Percentiles rank a stretch among this genome's conserved stretches.
These are phyloP conservation scores for Australoheros facetus DNA, from an alignment of 2,797 vertebrate species.

Conservation along the genomic window DNA sequence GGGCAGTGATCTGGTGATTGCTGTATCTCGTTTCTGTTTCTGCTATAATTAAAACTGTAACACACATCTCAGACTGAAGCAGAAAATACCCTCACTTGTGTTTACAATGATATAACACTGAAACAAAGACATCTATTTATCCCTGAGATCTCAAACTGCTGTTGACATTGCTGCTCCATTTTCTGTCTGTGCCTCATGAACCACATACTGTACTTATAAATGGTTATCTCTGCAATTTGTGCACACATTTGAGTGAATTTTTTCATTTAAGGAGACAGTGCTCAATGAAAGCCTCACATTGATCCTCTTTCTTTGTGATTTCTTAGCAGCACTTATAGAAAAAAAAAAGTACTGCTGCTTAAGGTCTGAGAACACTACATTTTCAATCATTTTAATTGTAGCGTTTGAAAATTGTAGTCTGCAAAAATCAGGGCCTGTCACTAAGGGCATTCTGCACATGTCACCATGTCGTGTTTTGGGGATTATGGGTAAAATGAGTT, in stretches of 20 bases:
- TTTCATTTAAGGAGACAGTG: slow-evolving; percentile 15
- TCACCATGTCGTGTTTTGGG: not conserved
- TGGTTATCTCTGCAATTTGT: not conserved
- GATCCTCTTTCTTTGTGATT: not conserved
- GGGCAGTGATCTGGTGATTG: not conserved
- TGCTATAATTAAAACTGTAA: not conserved
- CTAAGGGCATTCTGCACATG: not conserved
- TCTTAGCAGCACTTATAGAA: not conserved
- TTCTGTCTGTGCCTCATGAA: slow-evolving; percentile 2
- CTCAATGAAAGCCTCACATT: slow-evolving; percentile 1
- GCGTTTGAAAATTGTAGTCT: not conserved
- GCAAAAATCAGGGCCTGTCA: not conserved
- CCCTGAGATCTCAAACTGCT: not conserved
- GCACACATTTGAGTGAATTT: not conserved
- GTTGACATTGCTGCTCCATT: not conserved
- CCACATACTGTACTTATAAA: not conserved
- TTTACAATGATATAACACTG: not conserved
- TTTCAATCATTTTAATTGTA: not conserved
- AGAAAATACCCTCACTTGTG: not conserved
- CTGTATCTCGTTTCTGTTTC: not conserved
- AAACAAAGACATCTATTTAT: not conserved
- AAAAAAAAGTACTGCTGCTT: not conserved
- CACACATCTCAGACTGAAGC: not conserved
- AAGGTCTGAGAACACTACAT: not conserved
- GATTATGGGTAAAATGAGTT: not conserved